Evolutionary conservation across 2,113 vertebrate species (phyloP).

Genomic region (Strix aluco): DNA sequence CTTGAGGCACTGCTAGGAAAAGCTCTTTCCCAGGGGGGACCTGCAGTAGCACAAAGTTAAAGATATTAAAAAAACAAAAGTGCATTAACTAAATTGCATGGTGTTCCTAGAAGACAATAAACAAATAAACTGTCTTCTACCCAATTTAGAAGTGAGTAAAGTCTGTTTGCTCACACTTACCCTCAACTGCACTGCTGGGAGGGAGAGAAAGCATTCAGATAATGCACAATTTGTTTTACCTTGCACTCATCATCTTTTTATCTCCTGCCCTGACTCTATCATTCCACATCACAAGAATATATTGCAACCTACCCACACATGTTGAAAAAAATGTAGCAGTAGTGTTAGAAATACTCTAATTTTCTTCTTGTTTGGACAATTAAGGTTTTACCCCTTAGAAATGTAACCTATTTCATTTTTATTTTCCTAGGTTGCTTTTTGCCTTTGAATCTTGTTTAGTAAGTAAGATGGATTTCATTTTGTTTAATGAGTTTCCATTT

Average conservation of each 20-base stretch:
- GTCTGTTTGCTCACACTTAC: not conserved
- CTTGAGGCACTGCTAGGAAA: not conserved
- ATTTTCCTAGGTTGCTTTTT: not conserved
- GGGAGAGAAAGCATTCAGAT: not conserved
- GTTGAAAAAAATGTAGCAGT: not conserved
- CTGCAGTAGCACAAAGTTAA: not conserved
- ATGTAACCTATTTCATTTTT: not conserved
- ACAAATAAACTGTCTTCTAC: not conserved
- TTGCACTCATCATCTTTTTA: not conserved
- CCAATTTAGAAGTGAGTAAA: conserved; percentile 12
- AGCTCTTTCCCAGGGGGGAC: not conserved
- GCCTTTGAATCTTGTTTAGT: not conserved
- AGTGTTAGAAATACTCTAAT: not conserved
- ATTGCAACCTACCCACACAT: not conserved
- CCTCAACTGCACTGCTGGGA: not conserved
- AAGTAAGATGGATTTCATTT: not conserved
- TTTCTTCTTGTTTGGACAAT: not conserved
- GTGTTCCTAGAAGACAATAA: not conserved
- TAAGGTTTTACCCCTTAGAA: not conserved
- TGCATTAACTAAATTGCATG: not conserved
- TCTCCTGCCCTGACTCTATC: not conserved
- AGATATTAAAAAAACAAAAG: not conserved
- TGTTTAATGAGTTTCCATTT: conserved; percentile 19
- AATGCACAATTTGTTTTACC: not conserved
- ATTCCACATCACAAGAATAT: not conserved